These are phyloP conservation scores for Invenusta paracnida DNA, from an alignment of 2,888 invertebrate species.

Conservation along the genomic window DNA sequence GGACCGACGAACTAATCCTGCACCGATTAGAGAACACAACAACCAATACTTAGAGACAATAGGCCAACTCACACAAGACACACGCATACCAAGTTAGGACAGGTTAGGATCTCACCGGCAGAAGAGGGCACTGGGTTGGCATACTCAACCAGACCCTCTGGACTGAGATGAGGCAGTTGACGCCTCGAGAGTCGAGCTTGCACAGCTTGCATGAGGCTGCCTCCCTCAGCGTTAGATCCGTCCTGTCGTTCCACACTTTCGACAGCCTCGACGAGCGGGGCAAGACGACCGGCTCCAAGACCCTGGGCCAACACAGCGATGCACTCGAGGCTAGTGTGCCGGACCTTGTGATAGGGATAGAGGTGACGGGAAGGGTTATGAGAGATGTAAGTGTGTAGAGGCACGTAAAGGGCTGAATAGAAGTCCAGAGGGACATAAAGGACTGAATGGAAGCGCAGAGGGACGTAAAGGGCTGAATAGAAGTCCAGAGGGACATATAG, in stretches of 20 bases:
- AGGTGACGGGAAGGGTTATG: too few relatives aligned
- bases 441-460: too few relatives aligned
- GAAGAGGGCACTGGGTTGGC: constrained; percentile 67
- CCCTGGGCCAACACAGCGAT: constrained; percentile 74
- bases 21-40: too few relatives aligned
- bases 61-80: too few relatives aligned
- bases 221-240: constrained; percentile 50
- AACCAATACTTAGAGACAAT: too few relatives aligned
- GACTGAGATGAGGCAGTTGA: constrained; percentile 69
- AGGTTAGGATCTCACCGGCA: constrained; percentile 51
- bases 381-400: too few relatives aligned
- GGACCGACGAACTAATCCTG: too few relatives aligned
- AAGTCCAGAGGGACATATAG: too few relatives aligned
- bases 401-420: too few relatives aligned
- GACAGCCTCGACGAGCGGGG: constrained; percentile 64
- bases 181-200: constrained; percentile 71
- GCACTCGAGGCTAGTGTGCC: constrained; percentile 74
- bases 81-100: too few relatives aligned
- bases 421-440: too few relatives aligned
- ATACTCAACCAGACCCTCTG: constrained; percentile 73
- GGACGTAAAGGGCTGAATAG: too few relatives aligned
- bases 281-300: constrained; percentile 64
- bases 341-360: constrained; percentile 62
- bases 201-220: constrained; percentile 67
- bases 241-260: constrained; percentile 57